These are phyloP conservation scores for Peromyscus aztecus DNA, from an alignment of 2,797 vertebrate genomes.

Conservation along the genomic window DNA sequence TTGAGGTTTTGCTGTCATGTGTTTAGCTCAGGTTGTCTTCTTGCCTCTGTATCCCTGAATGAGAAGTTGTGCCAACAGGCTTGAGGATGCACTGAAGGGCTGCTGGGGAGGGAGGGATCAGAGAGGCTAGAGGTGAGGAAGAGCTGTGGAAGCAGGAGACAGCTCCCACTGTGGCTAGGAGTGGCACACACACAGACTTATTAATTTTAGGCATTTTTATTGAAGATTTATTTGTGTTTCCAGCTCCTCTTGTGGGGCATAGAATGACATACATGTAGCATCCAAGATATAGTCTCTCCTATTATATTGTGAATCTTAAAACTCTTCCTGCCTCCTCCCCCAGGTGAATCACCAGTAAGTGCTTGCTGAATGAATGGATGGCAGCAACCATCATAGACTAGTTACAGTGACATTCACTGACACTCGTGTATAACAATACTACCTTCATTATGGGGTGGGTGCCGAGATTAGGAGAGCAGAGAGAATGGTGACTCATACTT, in stretches of 20 bases:
- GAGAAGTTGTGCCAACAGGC: conserved; percentile 10
- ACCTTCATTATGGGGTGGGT: background rate
- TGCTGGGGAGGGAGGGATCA: fast-evolving
- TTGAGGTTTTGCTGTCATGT: background rate
- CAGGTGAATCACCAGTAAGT: background rate
- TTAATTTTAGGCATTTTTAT: background rate
- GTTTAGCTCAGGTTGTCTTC: background rate
- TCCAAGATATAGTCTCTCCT: background rate
- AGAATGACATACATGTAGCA: background rate
- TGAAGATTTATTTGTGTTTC: background rate
- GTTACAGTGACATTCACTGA: background rate
- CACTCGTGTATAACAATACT: fast-evolving
- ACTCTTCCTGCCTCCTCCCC: background rate
- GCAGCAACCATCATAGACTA: background rate
- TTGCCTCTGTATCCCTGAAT: background rate
- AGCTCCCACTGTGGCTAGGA: background rate
- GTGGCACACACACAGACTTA: background rate
- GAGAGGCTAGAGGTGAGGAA: background rate
- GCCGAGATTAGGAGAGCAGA: background rate
- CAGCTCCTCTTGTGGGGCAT: background rate
- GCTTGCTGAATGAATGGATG: background rate
- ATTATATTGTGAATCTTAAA: background rate
- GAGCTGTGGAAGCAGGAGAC: background rate
- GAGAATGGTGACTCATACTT: background rate
- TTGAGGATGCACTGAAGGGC: background rate